Evolutionary conservation across 2,888 invertebrate genomes (phyloP).

Genomic region (Sinotaia quadrata): DNA sequence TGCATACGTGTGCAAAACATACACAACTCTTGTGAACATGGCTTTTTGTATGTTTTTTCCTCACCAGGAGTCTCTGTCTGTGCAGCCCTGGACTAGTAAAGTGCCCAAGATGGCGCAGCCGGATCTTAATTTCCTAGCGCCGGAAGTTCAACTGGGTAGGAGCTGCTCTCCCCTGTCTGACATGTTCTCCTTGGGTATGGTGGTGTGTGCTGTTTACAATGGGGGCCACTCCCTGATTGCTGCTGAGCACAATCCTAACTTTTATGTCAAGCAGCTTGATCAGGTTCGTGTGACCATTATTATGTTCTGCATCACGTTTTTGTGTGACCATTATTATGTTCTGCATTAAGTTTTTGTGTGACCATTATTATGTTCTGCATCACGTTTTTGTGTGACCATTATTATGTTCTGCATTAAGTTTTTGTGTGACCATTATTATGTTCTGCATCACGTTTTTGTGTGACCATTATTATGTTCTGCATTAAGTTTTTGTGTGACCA

Average conservation of each 20-base stretch:
- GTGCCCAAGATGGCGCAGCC: slow-evolving; percentile 94
- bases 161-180: slow-evolving; percentile 86
- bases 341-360: too few species aligned
- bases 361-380: too few species aligned
- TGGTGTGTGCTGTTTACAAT: slow-evolving; percentile 94
- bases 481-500: too few species aligned
- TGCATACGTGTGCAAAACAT: background rate
- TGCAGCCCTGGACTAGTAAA: slow-evolving; percentile 92
- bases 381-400: too few species aligned
- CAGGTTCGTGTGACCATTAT: too few species aligned
- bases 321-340: too few species aligned
- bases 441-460: too few species aligned
- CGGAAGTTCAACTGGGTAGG: slow-evolving; percentile 87
- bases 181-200: slow-evolving; percentile 96
- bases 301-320: too few species aligned
- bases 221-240: slow-evolving; percentile 90
- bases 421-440: too few species aligned
- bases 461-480: too few species aligned
- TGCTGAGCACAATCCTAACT: slow-evolving; percentile 89
- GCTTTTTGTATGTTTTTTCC: slow-evolving; percentile 32
- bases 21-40: slow-evolving; percentile 6
- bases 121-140: slow-evolving; percentile 93
- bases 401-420: too few species aligned
- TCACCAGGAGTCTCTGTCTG: slow-evolving; percentile 82
- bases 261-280: slow-evolving; percentile 92